Conservation (phyloP, 2,888 invertebrate genomes). For the Melanchra persicariae region DNA sequence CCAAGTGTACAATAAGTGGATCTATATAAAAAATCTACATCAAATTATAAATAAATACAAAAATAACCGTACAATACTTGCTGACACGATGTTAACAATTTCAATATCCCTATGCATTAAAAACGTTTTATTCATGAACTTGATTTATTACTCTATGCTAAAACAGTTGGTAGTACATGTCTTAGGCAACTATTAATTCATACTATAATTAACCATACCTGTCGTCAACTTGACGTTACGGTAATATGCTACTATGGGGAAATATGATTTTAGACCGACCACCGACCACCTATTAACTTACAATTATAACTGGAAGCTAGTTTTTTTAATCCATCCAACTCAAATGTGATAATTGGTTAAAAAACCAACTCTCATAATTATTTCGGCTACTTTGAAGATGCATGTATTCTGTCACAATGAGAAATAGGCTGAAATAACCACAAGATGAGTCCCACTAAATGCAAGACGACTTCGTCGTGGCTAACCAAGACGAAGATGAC, state of each 20-base stretch:
- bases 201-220: neutral
- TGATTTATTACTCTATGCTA: conserved; percentile 42
- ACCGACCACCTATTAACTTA: too few relatives aligned
- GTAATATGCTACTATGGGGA: conserved; percentile 10
- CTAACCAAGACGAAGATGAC: too few relatives aligned
- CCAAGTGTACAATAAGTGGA: neutral
- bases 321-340: neutral
- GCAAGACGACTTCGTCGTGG: too few relatives aligned
- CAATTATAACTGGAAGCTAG: too few relatives aligned
- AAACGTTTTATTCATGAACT: conserved; percentile 26
- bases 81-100: conserved; percentile 17
- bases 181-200: conserved; percentile 18
- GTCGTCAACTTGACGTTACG: neutral
- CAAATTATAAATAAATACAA: neutral
- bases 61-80: neutral
- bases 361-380: too few relatives aligned
- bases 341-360: too few relatives aligned
- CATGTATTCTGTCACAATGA: too few relatives aligned
- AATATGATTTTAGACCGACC: too few relatives aligned
- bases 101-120: conserved; percentile 36
- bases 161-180: conserved; percentile 1
- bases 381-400: too few relatives aligned
- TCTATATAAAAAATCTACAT: neutral
- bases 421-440: too few relatives aligned
- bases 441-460: too few relatives aligned